A percentile compares a stretch with the other conserved stretches of the same genome.
Evolutionary conservation across 1,140 invertebrate genomes (phyloP).

Genomic region (Penaeus vannamei): DNA sequence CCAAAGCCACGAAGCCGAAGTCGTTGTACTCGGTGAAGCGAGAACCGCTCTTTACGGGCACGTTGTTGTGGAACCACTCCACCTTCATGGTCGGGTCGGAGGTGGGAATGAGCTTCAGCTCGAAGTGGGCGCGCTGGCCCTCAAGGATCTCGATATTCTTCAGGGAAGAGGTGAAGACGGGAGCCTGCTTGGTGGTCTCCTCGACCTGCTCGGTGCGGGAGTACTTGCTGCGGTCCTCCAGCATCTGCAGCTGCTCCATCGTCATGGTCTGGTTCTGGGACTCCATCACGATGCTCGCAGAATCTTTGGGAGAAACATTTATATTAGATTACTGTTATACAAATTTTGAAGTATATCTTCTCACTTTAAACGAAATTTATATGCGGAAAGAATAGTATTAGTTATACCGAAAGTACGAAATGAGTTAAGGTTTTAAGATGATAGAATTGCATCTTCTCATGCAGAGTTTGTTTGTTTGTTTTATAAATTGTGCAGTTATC

Average conservation of each 20-base stretch:
- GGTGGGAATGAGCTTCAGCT: slow-evolving; percentile 94
- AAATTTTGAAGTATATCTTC: too few species aligned
- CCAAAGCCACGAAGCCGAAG: slow-evolving; percentile 94
- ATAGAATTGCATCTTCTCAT: too few species aligned
- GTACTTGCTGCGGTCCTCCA: slow-evolving; percentile 87
- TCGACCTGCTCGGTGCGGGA: slow-evolving; percentile 82
- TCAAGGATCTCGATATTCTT: slow-evolving; percentile 94
- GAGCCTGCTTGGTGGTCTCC: slow-evolving; percentile 88
- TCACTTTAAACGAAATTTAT: too few species aligned
- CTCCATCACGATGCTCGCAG: slow-evolving; percentile 78
- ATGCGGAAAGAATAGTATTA: too few species aligned
- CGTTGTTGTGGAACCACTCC: slow-evolving; percentile 97
- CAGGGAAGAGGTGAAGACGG: slow-evolving; percentile 90
- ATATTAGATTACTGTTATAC: too few species aligned
- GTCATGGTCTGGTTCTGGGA: slow-evolving; percentile 86
- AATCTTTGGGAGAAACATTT: slow-evolving; percentile 43
- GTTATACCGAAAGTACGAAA: too few species aligned
- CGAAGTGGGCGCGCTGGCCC: slow-evolving; percentile 95
- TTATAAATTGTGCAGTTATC: too few species aligned
- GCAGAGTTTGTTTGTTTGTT: too few species aligned
- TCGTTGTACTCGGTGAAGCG: slow-evolving; percentile 91
- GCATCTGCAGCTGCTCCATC: slow-evolving; percentile 87
- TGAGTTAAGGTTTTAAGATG: too few species aligned
- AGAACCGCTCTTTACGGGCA: slow-evolving; percentile 82
- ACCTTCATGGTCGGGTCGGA: slow-evolving; percentile 97